Evolutionary conservation across 2,888 invertebrate genomes (phyloP), one percentile per base, ranked within the genome.

Genomic region (Heliconius ismenius): DNA sequence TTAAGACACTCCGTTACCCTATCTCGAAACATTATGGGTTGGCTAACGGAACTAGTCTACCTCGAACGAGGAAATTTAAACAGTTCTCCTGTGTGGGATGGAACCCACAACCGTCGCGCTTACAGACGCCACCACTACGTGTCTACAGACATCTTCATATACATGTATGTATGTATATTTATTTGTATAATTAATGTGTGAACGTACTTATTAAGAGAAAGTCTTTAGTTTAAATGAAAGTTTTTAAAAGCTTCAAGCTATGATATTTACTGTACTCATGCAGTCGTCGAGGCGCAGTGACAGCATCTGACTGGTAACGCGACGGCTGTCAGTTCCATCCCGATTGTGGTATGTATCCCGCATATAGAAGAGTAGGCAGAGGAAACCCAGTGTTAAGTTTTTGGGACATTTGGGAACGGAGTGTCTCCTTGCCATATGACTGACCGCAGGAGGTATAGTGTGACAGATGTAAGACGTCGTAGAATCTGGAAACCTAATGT

Each of bases 181-280:
- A 21, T 26, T 62, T 62, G 18, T 26, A 63, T 28, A 64, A 32
- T 32, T 64, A 64, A 18, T 64, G 64, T 64, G 62, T 28, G 62
- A 62, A 64, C 64, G 64, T 28, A 64, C 64, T 64, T 64, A 64
- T 64, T 64, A 64, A 64, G 64, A 64, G 64, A 64, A 64, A 64
- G 64, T 32, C 18, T 60, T 60, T 64, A 28, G 26, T 63, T 63
- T 32, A 64, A 64, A 64, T 64, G 64, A 64, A 64, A 64, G 64
- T 64, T 64, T 58, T 64, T 64, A 64, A 64, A 64, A 64, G 64
- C 64, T 64, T 64, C 10, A 32, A 15, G 15, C 15, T 62, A 32
- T 21, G 32, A 64, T 62, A 62, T 62, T 62, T 24, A 26, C 62
- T 15, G 62, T 26, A 26, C 15, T 39, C 3, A 0, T 39, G 11